A percentile compares a stretch with the other conserved stretches of the same genome.
These are phyloP conservation scores for Mesoligia furuncula DNA, from an alignment of 2,888 invertebrate genomes.

Conservation along the genomic window DNA sequence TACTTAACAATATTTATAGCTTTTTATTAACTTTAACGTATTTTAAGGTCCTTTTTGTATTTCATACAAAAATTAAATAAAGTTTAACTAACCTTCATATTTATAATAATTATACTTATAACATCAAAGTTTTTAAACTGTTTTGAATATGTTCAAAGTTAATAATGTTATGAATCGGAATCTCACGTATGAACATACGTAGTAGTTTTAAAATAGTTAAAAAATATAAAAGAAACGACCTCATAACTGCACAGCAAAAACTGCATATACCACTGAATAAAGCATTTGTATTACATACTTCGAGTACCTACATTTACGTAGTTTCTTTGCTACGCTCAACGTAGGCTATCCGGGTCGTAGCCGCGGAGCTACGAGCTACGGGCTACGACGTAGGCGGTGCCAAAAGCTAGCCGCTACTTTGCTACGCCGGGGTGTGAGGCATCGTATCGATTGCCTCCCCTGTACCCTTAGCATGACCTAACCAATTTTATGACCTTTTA, in stretches of 20 bases:
- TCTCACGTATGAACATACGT: neutral
- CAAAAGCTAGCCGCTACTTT: constrained; percentile 79
- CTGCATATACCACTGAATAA: constrained; percentile 5
- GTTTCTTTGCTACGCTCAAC: constrained; percentile 64
- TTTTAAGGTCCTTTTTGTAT: neutral
- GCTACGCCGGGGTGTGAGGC: constrained; percentile 74
- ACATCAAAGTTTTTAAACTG: neutral
- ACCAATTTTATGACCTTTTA: constrained; percentile 69
- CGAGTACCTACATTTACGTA: constrained; percentile 27
- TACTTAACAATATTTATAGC: neutral
- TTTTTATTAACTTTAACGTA: neutral
- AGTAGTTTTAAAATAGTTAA: neutral
- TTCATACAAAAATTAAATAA: neutral
- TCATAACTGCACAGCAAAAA: constrained; percentile 1
- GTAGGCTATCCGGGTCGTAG: constrained; percentile 65
- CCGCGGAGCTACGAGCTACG: constrained; percentile 68
- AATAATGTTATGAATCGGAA: neutral
- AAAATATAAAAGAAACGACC: neutral
- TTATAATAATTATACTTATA: neutral
- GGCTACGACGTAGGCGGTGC: constrained; percentile 76
- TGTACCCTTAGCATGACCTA: constrained; percentile 73
- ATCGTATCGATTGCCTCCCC: constrained; percentile 79
- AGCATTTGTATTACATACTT: constrained; percentile 10
- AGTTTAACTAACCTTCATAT: neutral
- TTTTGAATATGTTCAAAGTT: neutral